phyloP scores from a whole-genome alignment of 2,113 vertebrate genomes.

The Nesoenas mayeri region DNA sequence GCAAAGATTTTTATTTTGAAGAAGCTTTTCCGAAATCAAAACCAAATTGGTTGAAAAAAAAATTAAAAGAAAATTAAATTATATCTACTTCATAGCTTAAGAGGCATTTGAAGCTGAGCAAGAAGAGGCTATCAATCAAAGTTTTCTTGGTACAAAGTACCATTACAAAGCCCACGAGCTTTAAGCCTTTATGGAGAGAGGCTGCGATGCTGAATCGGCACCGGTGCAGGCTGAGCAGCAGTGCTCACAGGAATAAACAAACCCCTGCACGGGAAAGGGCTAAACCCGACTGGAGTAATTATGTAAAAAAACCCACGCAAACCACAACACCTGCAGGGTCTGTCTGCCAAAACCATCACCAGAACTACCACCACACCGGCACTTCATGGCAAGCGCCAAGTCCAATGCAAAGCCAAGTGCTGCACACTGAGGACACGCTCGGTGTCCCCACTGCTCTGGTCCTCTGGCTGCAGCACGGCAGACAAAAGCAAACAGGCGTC shows the following conservation, averaged over 20 bases:
- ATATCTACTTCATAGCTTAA: background rate
- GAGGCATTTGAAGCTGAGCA: background rate
- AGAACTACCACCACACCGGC: background rate
- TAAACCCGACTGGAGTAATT: background rate
- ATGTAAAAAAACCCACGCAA: background rate
- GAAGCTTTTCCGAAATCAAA: background rate
- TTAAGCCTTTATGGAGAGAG: background rate
- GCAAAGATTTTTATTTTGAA: background rate
- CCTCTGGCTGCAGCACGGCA: background rate
- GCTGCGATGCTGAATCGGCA: background rate
- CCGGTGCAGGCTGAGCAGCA: background rate
- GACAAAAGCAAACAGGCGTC: background rate
- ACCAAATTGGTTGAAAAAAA: rapidly evolving
- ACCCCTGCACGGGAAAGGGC: background rate
- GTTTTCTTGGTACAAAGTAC: background rate
- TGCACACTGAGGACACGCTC: background rate
- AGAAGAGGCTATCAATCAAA: background rate
- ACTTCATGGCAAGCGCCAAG: background rate
- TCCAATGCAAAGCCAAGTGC: background rate
- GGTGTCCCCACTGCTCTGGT: background rate
- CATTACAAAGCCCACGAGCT: background rate
- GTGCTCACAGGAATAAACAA: background rate
- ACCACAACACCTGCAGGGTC: background rate
- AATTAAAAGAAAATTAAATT: background rate
- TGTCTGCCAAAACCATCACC: background rate